phyloP scores from a whole-genome alignment of 1,140 invertebrate species.

The Manduca sexta region DNA sequence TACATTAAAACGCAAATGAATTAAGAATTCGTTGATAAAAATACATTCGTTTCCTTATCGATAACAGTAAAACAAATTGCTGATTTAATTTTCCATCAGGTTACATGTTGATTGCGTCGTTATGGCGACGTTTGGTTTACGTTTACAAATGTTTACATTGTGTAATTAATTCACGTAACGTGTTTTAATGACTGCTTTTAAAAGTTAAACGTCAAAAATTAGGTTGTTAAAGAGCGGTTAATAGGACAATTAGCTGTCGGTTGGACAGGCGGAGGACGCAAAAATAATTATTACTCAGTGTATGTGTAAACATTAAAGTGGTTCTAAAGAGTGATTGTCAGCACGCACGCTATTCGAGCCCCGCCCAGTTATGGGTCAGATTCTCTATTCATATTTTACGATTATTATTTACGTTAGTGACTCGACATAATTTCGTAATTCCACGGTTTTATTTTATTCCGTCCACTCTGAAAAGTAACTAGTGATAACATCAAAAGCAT shows the following conservation, averaged over 20 bases:
- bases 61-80: slow-evolving; percentile 14
- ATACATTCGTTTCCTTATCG: slow-evolving; percentile 20
- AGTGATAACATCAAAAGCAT: too few species aligned
- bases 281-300: slow-evolving; percentile 53
- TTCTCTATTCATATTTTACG: slow-evolving; percentile 26
- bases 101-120: neutral
- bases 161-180: too few species aligned
- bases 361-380: slow-evolving; percentile 33
- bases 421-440: slow-evolving; percentile 24
- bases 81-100: slow-evolving; percentile 13
- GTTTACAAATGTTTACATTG: too few species aligned
- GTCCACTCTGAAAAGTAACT: too few species aligned
- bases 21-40: slow-evolving; percentile 30
- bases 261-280: slow-evolving; percentile 37
- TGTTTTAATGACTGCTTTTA: too few species aligned
- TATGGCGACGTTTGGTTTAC: too few species aligned
- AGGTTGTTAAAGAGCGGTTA: slow-evolving; percentile 30
- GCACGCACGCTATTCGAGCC: slow-evolving; percentile 36
- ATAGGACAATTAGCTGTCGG: slow-evolving; percentile 43
- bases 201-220: neutral
- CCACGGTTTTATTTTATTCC: too few species aligned
- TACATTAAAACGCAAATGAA: slow-evolving; percentile 33
- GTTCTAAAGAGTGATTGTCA: slow-evolving; percentile 43
- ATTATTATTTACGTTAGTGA: slow-evolving; percentile 36
- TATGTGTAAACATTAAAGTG: slow-evolving; percentile 53